Base-by-base conservation (phyloP, 2,113 vertebrate species). In the Gobio gobio region DNA sequence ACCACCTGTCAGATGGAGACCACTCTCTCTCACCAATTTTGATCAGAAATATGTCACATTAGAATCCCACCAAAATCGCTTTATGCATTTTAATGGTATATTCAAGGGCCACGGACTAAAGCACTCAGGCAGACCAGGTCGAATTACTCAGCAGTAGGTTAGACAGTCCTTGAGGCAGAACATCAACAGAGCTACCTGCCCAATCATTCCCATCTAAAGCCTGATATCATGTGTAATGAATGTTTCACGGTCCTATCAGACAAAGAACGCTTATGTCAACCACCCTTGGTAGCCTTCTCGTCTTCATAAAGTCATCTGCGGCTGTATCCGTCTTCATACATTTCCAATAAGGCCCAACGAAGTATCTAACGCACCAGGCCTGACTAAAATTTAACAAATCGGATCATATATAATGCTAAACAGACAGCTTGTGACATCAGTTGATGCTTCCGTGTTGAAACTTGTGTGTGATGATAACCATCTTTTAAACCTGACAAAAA, bases 391-490 rank as follows among this genome's bases (percentile, higher is more conserved):
- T 10, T 80, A 14, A 18, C 9, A 29, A 45, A 79, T 63, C 5
- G 12, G 12, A 14, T 47, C 2, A 26, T 47, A 74, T 74, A 49
- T 0, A 47, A 47, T 47, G 78, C 40, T n/a, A 33, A 75, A 40
- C 4, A 13, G 84, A 88, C 84, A 85, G 82, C 68, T 51, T 40
- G 49, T 33, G 56, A 72, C 77, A 85, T 84, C 83, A 83, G 78
- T 84, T 87, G 90, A 90, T 22, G 70, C 82, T 47, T 87, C 87
- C 78, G 84, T 79, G 81, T 86, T 86, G 87, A 61, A 89, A 86
- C 87, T 45, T 78, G 86, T 90, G 89, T 85, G 59, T 66, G 40
- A 40, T 6, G 68, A 90, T 89, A 89, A 92, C 88, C 88, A 89
- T 90, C 70, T 45, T 86, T 56, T 87, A 89, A 90, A 90, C 90